Percentiles rank a stretch among this genome's conserved stretches.
Evolutionary conservation across 2,888 invertebrate species (phyloP).

Genomic region (Lydus trimaculatus): DNA sequence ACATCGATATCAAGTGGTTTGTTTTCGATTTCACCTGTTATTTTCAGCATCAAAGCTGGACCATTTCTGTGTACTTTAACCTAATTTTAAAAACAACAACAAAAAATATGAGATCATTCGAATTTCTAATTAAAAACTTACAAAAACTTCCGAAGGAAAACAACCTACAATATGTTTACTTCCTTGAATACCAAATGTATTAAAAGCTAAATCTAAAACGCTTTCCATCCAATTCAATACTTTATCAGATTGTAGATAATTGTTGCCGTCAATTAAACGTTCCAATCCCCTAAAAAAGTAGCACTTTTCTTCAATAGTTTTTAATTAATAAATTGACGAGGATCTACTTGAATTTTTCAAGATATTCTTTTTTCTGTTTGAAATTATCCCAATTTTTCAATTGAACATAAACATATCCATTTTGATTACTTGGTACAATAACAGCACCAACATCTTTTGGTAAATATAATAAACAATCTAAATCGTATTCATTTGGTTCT

Average conservation of each 20-base stretch:
- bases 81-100: constrained; percentile 34
- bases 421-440: constrained; percentile 44
- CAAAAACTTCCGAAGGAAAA: constrained; percentile 19
- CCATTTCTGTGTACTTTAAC: constrained; percentile 60
- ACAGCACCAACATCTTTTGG: constrained; percentile 60
- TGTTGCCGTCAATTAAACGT: constrained; percentile 55
- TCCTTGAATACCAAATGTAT: constrained; percentile 41
- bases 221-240: constrained; percentile 66
- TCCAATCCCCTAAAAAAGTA: constrained; percentile 34
- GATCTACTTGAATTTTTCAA: constrained; percentile 32
- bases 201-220: constrained; percentile 61
- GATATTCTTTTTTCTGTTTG: constrained; percentile 21
- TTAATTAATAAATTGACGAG: background rate
- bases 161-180: background rate
- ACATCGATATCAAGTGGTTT: constrained; percentile 59
- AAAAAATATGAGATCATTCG: constrained; percentile 28
- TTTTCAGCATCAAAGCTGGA: constrained; percentile 66
- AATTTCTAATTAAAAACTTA: constrained; percentile 18
- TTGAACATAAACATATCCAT: constrained; percentile 63
- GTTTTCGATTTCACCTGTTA: constrained; percentile 42
- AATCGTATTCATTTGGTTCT: constrained; percentile 68
- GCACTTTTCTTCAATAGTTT: background rate
- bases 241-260: constrained; percentile 62
- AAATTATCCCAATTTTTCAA: constrained; percentile 46
- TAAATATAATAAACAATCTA: constrained; percentile 66